A percentile compares a stretch with the other conserved stretches of the same genome.
Evolutionary conservation across 1,140 invertebrate species (phyloP).

Genomic region (Drosophila simulans): DNA sequence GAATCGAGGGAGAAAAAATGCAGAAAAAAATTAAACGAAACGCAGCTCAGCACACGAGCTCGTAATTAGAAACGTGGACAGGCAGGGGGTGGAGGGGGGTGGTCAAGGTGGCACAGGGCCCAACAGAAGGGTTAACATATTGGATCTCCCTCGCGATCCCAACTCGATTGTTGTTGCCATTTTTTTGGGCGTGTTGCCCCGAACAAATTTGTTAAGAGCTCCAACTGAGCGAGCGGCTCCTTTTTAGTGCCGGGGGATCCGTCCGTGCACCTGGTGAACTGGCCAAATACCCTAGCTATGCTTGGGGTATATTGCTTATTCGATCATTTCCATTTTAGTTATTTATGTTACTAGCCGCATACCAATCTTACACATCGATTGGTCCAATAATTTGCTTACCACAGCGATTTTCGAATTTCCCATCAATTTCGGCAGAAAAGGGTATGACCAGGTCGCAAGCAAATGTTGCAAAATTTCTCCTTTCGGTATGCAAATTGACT

Average conservation of each 20-base stretch:
- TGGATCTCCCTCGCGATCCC: conserved; percentile 33
- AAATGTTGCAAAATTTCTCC: neutral
- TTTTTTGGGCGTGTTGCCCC: conserved; percentile 75
- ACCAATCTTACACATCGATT: neutral
- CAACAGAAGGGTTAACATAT: conserved; percentile 26
- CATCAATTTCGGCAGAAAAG: neutral
- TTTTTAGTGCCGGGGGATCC: conserved; percentile 69
- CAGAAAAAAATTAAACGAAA: conserved; percentile 30
- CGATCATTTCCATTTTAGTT: neutral
- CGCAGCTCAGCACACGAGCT: conserved; percentile 67
- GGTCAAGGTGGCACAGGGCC: neutral
- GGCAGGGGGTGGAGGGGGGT: neutral
- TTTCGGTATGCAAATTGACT: conserved; percentile 70
- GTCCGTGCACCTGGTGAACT: conserved; percentile 63
- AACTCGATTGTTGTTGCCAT: conserved; percentile 32
- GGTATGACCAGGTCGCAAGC: neutral
- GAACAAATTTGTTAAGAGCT: conserved; percentile 84
- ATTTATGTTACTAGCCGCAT: neutral
- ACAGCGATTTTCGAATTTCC: neutral
- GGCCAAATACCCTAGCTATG: conserved; percentile 1
- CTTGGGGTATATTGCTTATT: neutral
- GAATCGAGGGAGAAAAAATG: neutral
- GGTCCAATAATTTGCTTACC: too few relatives aligned
- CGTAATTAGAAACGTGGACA: conserved; percentile 69
- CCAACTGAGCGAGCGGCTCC: conserved; percentile 80